phyloP scores from a whole-genome alignment of 2,113 vertebrate species.

The Globicephala melas region DNA sequence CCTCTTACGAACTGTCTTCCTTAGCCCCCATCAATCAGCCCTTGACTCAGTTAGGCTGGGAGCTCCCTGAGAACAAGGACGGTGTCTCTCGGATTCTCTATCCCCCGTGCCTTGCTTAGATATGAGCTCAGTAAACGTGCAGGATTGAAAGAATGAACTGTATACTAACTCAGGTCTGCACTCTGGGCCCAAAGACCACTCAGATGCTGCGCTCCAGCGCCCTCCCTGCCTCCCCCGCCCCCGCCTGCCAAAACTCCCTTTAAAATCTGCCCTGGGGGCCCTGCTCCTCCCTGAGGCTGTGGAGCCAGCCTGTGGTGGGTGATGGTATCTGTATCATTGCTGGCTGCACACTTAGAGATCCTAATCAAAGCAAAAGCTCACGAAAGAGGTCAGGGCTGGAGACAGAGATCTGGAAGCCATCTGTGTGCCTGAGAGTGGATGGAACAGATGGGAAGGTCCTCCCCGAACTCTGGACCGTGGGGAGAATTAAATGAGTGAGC shows the following conservation, averaged over 20 bases:
- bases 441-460: not conserved
- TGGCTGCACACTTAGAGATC: not conserved
- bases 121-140: not conserved
- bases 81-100: not conserved
- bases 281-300: not conserved
- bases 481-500: not conserved
- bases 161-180: not conserved
- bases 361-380: constrained; percentile 9
- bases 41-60: not conserved
- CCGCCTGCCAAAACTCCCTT: not conserved
- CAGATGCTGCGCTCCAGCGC: not conserved
- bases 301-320: not conserved
- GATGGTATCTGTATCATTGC: not conserved
- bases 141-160: not conserved
- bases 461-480: not conserved
- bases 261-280: not conserved
- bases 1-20: not conserved
- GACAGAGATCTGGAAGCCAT: not conserved
- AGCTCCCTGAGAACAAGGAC: not conserved
- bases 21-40: not conserved
- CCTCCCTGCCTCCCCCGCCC: not conserved
- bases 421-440: not conserved
- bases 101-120: not conserved
- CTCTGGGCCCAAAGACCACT: not conserved
- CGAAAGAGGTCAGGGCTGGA: not conserved